Evolutionary conservation across 2,113 vertebrate species (phyloP).

Genomic region (Oryzias woworae): DNA sequence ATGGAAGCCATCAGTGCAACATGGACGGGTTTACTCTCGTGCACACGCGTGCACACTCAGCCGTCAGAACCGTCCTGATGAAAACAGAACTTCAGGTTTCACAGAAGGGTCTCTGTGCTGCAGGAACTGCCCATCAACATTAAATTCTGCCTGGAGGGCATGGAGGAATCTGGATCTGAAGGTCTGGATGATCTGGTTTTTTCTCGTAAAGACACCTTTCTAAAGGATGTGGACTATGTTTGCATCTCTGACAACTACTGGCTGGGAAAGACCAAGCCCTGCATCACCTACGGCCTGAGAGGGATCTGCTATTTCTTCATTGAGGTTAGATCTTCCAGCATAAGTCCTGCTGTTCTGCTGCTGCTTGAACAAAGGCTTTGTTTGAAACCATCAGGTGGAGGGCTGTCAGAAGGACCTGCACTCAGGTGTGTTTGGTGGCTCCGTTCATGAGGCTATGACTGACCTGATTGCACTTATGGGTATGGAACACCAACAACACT

Average conservation of each 20-base stretch:
- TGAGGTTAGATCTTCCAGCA: slow-evolving; percentile 71
- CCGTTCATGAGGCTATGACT: slow-evolving; percentile 93
- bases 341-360: background rate
- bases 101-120: background rate
- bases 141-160: slow-evolving; percentile 95
- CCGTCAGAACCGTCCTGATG: too few relatives aligned
- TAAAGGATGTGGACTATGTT: slow-evolving; percentile 91
- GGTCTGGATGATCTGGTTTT: slow-evolving; percentile 92
- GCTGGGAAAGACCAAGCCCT: slow-evolving; percentile 95
- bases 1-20: too few relatives aligned
- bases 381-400: slow-evolving; percentile 72
- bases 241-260: slow-evolving; percentile 99
- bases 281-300: slow-evolving; percentile 93
- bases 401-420: slow-evolving; percentile 89
- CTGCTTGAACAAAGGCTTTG: background rate
- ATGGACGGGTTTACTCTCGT: too few relatives aligned
- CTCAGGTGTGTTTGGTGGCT: slow-evolving; percentile 95
- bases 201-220: slow-evolving; percentile 84
- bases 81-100: background rate
- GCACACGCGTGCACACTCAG: too few relatives aligned
- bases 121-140: slow-evolving; percentile 95
- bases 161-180: slow-evolving; percentile 97
- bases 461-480: slow-evolving; percentile 93
- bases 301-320: slow-evolving; percentile 93
- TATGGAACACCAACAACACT: slow-evolving; percentile 58